Base-by-base conservation (phyloP, 2,797 vertebrate species). In the Sus cebifrons region DNA sequence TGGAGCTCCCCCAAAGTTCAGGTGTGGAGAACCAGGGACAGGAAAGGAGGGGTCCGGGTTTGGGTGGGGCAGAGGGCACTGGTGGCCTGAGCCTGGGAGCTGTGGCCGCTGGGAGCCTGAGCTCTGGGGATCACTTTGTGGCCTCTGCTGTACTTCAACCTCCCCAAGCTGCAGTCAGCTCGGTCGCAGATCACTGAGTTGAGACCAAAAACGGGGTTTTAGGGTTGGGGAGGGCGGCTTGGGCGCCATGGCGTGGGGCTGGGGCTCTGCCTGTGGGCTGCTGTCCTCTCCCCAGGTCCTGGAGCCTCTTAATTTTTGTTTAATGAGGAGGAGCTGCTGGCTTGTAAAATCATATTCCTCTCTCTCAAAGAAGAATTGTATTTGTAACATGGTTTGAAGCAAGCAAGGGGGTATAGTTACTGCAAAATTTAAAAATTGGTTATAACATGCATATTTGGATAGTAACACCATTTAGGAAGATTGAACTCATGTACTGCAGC, bases 151-250 rank as follows among this genome's bases (percentile, higher is more conserved):
- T 95, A 60, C 79, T 89, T 96, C 98, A 98, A 98, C 98, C 97
- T 98, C 98, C 97, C 98, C 98, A 96, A 99, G 99, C 98, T 97
- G 98, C 97, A 97, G 96, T 97, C 89, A 96, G 99, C 98, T 98
- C 98, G 99, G 98, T 98, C 98, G 98, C 98, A 98, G 99, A 98
- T 98, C 99, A 99, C 99, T 99, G 98, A 99, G 98, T 99, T 98
- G 98, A 99, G 99, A 99, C 99, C 99, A 99, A 99, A 99, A 99
- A 97, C 96, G 82, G 94, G 97, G 74, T 95, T 96, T 95, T 94
- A 81, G 96, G 96, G 96, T 97, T 71, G 93, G 67, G 93, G 74
- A 90, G 83, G 62, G 88, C 83, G 94, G 83, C 56, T 40, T 89
- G 94, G 95, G 93, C 92, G 68, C 96, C 25, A 65, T 71, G 94